phyloP scores from a whole-genome alignment of 2,888 invertebrate genomes.

The Dicyrtomina minuta region DNA sequence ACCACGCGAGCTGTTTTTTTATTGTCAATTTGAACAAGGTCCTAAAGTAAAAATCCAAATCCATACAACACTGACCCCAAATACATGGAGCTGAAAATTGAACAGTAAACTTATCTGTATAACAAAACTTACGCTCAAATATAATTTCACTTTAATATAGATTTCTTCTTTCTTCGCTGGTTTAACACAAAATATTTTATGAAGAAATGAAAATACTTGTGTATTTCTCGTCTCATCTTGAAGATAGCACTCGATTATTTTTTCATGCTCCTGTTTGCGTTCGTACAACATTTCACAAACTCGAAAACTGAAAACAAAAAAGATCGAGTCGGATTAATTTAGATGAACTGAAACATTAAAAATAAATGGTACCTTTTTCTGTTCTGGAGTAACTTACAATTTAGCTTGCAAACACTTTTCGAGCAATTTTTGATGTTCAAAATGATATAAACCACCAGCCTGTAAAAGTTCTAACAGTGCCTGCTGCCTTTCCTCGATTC shows the following conservation, averaged over 20 bases:
- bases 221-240: constrained; percentile 65
- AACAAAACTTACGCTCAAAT: constrained; percentile 47
- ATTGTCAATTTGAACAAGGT: constrained; percentile 64
- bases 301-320: constrained; percentile 61
- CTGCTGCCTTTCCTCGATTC: constrained; percentile 68
- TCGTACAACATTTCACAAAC: constrained; percentile 72
- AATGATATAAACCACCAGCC: constrained; percentile 64
- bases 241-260: constrained; percentile 69
- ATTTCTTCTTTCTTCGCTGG: constrained; percentile 47
- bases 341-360: background rate
- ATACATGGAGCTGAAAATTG: too few species aligned
- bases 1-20: constrained; percentile 67
- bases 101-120: too few species aligned
- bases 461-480: constrained; percentile 70
- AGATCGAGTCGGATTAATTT: background rate
- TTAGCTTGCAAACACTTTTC: constrained; percentile 66
- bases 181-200: constrained; percentile 56
- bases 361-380: background rate
- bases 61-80: too few species aligned
- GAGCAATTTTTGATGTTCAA: constrained; percentile 64
- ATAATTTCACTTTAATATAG: constrained; percentile 49
- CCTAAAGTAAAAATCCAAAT: constrained; percentile 59
- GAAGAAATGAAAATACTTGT: constrained; percentile 63
- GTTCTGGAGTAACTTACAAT: constrained; percentile 59
- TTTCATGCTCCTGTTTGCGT: constrained; percentile 64